A percentile compares a stretch with the other conserved stretches of the same genome.
Evolutionary conservation across 1,140 invertebrate genomes (phyloP).

Genomic region (Bombus superbus): DNA sequence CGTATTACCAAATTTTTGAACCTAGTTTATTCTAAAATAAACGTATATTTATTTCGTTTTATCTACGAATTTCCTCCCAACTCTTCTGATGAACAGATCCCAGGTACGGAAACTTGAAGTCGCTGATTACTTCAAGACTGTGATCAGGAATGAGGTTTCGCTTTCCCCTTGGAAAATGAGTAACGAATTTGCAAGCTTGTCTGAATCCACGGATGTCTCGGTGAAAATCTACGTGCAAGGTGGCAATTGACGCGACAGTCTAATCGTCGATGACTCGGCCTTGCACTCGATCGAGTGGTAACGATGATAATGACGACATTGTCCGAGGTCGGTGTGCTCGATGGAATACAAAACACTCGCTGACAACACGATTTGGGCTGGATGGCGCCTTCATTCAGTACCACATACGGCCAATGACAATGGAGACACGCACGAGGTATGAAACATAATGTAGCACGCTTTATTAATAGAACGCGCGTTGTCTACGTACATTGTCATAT

Average conservation of each 20-base stretch:
- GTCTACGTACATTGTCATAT: background rate
- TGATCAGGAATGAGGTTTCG: too few relatives aligned
- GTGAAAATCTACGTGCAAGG: too few relatives aligned
- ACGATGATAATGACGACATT: conserved; percentile 34
- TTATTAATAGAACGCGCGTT: background rate
- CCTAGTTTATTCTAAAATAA: too few relatives aligned
- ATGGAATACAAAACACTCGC: background rate
- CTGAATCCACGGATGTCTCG: too few relatives aligned
- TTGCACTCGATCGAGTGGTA: conserved; percentile 21
- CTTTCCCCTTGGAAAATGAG: too few relatives aligned
- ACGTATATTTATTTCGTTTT: too few relatives aligned
- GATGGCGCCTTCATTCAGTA: background rate
- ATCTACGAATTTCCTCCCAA: too few relatives aligned
- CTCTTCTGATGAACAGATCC: too few relatives aligned
- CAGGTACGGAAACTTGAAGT: too few relatives aligned
- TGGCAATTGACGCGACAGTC: background rate
- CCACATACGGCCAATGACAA: background rate
- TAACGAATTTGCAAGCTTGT: too few relatives aligned
- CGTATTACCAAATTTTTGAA: too few relatives aligned
- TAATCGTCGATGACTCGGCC: conserved; percentile 7
- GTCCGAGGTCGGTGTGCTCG: background rate
- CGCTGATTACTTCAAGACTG: too few relatives aligned
- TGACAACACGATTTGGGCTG: conserved; percentile 28
- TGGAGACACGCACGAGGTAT: background rate
- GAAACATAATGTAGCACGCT: background rate